phyloP scores from a whole-genome alignment of 2,797 vertebrate species.

The Lagodon rhomboides region DNA sequence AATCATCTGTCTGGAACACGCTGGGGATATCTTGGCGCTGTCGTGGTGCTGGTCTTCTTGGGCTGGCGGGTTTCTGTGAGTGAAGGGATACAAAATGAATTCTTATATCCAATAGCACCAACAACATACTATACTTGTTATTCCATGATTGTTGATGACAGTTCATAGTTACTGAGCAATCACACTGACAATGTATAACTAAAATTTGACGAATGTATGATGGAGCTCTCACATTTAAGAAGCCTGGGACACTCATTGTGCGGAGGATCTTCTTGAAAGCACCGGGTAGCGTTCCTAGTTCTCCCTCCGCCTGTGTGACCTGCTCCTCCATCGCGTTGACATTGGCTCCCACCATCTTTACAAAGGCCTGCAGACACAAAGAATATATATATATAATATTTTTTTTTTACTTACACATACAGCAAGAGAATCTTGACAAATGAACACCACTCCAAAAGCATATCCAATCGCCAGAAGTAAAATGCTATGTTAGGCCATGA shows the following conservation, averaged over 20 bases:
- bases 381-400: too few species aligned
- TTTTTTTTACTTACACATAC: too few species aligned
- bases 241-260: conserved; percentile 90
- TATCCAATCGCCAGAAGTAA: too few species aligned
- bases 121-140: neutral
- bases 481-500: too few species aligned
- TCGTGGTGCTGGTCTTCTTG: conserved; percentile 80
- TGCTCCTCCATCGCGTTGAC: conserved; percentile 93
- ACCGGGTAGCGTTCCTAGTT: conserved; percentile 89
- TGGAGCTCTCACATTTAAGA: conserved; percentile 86
- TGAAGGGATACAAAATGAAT: conserved; percentile 45
- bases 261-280: conserved; percentile 93
- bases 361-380: conserved; percentile 86
- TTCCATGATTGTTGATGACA: neutral
- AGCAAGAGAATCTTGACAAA: too few species aligned
- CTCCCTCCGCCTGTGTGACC: conserved; percentile 92
- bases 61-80: conserved; percentile 87
- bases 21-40: conserved; percentile 87
- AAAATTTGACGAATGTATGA: neutral
- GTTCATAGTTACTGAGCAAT: neutral
- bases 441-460: too few species aligned
- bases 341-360: conserved; percentile 90
- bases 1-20: conserved; percentile 95
- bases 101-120: neutral
- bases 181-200: neutral